Conservation (phyloP, 2,113 vertebrate genomes). For the Datnioides undecimradiatus region DNA sequence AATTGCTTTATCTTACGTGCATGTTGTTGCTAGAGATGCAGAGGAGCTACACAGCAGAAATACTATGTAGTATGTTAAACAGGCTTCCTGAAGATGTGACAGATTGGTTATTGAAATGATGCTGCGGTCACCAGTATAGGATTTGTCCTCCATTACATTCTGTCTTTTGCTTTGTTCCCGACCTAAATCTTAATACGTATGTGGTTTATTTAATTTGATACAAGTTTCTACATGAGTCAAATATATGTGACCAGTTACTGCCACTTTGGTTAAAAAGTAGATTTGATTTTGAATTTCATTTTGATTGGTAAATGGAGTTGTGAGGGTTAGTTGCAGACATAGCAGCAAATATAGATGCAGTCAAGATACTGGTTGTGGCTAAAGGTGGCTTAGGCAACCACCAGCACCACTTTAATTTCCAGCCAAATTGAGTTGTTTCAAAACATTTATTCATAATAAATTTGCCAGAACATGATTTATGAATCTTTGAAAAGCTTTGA, state of each 20-base stretch:
- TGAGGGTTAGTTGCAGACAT: too few species aligned
- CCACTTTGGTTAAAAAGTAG: neutral
- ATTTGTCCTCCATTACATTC: neutral
- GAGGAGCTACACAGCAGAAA: constrained; percentile 15
- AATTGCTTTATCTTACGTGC: constrained; percentile 27
- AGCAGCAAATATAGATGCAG: constrained; percentile 17
- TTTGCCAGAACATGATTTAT: too few species aligned
- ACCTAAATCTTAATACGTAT: neutral
- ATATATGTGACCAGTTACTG: neutral
- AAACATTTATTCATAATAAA: too few species aligned
- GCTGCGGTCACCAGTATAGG: neutral
- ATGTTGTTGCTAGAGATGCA: constrained; percentile 41
- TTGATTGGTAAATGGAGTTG: too few species aligned
- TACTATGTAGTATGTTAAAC: constrained; percentile 21
- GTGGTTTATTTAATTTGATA: neutral
- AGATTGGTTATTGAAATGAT: constrained; percentile 18
- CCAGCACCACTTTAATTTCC: neutral
- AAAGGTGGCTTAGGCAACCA: too few species aligned
- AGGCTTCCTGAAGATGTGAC: constrained; percentile 5
- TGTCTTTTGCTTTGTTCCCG: neutral
- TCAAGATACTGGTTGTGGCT: neutral
- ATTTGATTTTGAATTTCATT: neutral
- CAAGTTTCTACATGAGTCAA: neutral
- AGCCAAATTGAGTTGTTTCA: too few species aligned
- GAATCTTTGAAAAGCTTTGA: too few species aligned